Base-by-base conservation (phyloP, 2,888 invertebrate species). In the Drosophila rubida region DNA sequence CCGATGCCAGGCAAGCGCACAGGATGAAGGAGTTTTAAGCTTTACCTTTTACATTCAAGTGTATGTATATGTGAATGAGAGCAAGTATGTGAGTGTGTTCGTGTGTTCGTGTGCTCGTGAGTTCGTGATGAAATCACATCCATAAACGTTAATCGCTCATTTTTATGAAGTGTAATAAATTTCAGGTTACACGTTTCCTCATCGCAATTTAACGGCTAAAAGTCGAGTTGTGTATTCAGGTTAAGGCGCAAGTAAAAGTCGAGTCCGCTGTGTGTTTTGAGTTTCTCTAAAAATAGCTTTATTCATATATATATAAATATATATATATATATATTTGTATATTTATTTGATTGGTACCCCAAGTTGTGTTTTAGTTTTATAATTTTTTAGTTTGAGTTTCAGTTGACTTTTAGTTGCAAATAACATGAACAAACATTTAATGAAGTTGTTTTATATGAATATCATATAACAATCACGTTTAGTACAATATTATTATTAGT, bases 111-210 rank as follows among this genome's bases (percentile, higher is more conserved):
- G 39, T 45, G 23, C 45, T 45, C 13, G 13, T 4, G 45, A 13
- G 69, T 83, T 86, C 82, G 84, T 88, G 89, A 72, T 81, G 60
- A 78, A 87, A 84, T 88, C 89, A 87, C 89, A 84, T 84, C 85
- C 82, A 88, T 88, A 87, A 84, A 87, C 78, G 78, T 87, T 87
- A 84, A 84, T 88, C 89, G 84, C 79, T 84, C 82, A 75, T 60
- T 82, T 88, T 84, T 88, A 87, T 84, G 87, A 87, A 87, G 89
- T 87, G 85, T 70, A 87, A 88, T 84, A 84, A 84, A 88, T 84
- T 88, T 73, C 45, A 61, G 55, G 64, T 64, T 68, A 65, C 86
- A 76, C 77, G 66, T 62, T 50, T 45, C 44, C 55, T 14, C 48
- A 45, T 8, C 55, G 54, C 54, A 67, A 63, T 84, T 81, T 70